Percentiles rank a stretch among this genome's conserved stretches.
Evolutionary conservation across 2,797 vertebrate genomes (phyloP).

Genomic region (Meda fulgida): DNA sequence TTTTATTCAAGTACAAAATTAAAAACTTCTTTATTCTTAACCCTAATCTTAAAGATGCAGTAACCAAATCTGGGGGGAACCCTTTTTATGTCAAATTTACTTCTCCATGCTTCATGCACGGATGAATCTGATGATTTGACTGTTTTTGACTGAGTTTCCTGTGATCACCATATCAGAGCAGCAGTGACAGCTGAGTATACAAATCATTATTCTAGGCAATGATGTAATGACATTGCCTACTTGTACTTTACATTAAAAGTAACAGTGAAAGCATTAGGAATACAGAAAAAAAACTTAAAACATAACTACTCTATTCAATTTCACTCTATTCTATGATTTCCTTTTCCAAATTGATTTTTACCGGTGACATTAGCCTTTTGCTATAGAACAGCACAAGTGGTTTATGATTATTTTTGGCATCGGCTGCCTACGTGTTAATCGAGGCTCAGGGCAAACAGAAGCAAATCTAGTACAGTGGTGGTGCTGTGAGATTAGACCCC

Average conservation of each 20-base stretch:
- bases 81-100: not conserved
- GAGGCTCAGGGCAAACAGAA: slow-evolving; percentile 31
- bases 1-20: not conserved
- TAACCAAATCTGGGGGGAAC: not conserved
- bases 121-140: not conserved
- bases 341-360: not conserved
- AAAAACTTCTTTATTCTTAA: not conserved
- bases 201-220: not conserved
- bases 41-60: not conserved
- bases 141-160: not conserved
- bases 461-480: slow-evolving; percentile 42
- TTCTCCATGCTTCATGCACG: not conserved
- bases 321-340: not conserved
- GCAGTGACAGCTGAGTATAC: not conserved
- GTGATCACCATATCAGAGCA: not conserved
- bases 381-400: slow-evolving; percentile 1
- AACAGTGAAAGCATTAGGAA: not conserved
- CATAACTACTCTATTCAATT: not conserved
- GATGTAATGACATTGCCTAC: not conserved
- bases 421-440: slow-evolving; percentile 39
- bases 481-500: slow-evolving; percentile 55
- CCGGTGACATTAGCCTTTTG: not conserved
- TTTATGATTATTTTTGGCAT: slow-evolving; percentile 33
- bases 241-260: not conserved
- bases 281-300: not conserved